Base-by-base conservation (phyloP, 1,140 invertebrate genomes). In the Drosophila murphyi region DNA sequence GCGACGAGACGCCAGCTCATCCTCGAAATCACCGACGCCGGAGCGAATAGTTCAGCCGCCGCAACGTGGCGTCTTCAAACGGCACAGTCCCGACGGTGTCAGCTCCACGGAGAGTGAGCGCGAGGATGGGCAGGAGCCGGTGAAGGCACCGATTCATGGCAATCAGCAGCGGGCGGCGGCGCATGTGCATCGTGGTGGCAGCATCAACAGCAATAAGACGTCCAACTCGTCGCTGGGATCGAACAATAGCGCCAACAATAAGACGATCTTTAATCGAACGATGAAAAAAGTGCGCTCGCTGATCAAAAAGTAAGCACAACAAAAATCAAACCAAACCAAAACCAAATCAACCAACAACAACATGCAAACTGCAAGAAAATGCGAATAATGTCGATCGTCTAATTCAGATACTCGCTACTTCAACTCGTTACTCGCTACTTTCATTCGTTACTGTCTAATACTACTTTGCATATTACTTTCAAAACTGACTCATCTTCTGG, bases 231-330 rank as follows among this genome's bases (percentile, higher is more conserved):
- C 80, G 52, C 78, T 91, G 68, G 85, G 89, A 56, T 85, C 86
- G 65, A 76, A 73, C 71, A 90, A 86, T 73, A 88, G 80, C 63
- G 77, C 81, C 68, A 90, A 82, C 73, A 92, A 92, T 63, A 92
- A 91, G 72, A 95, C 95, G 82, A 95, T 96, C 83, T 95, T 96
- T 93, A 95, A 96, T 92, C 94, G 95, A 74, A 95, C 95, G 82
- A 94, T 95, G 56, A 95, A 95, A 90, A 96, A 96, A 93, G 94
- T 96, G 90, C 93, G 94, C 91, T 95, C 94, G 78, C 93, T 96
- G 69, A 95, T 95, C 54, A 95, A 94, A 90, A 95, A 95, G 88
- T 95, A 92, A 92, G 91, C 87, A 75, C 57, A 61, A 43, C 62
- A 75, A 29, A 63, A 60, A 63, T 20, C 28, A 52, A 76, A 51